phyloP scores from a whole-genome alignment of 23 tunicate genomes.

The Halocynthia roretzi region DNA sequence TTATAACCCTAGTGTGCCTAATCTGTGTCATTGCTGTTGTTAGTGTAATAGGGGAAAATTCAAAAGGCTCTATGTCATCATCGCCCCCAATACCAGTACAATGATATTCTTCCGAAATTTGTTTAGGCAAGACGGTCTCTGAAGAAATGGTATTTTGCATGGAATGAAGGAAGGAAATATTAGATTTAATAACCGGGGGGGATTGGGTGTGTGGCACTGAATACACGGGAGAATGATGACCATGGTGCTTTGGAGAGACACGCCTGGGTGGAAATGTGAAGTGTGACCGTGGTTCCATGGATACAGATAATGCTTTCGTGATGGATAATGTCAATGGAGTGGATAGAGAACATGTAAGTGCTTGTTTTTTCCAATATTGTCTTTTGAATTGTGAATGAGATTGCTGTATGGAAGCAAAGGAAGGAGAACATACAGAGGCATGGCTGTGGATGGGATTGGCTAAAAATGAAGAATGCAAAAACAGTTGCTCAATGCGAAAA shows the following conservation, averaged over 20 bases:
- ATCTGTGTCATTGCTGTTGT: slow-evolving; percentile 12
- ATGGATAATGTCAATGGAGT: too few relatives aligned
- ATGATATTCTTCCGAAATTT: background rate
- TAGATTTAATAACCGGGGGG: background rate
- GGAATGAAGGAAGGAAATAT: slow-evolving; percentile 9
- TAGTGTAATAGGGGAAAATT: slow-evolving; percentile 19
- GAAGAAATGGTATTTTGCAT: background rate
- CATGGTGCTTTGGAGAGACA: background rate
- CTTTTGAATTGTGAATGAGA: too few relatives aligned
- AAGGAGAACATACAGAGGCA: background rate
- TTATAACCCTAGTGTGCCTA: slow-evolving; percentile 16
- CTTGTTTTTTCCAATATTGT: too few relatives aligned
- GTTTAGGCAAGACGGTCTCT: slow-evolving; percentile 2
- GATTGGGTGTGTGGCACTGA: background rate
- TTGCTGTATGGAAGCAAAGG: too few relatives aligned
- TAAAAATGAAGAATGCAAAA: slow-evolving; percentile 15
- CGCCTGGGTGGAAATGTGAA: background rate
- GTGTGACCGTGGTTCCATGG: background rate
- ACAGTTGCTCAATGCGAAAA: background rate
- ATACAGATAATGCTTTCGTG: too few relatives aligned
- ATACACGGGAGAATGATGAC: background rate
- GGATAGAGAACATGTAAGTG: too few relatives aligned
- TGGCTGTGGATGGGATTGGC: background rate
- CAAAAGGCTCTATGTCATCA: slow-evolving; percentile 8
- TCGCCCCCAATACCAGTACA: background rate